Evolutionary conservation across 2,888 invertebrate genomes (phyloP).

Genomic region (Euspilapteryx auroguttella): DNA sequence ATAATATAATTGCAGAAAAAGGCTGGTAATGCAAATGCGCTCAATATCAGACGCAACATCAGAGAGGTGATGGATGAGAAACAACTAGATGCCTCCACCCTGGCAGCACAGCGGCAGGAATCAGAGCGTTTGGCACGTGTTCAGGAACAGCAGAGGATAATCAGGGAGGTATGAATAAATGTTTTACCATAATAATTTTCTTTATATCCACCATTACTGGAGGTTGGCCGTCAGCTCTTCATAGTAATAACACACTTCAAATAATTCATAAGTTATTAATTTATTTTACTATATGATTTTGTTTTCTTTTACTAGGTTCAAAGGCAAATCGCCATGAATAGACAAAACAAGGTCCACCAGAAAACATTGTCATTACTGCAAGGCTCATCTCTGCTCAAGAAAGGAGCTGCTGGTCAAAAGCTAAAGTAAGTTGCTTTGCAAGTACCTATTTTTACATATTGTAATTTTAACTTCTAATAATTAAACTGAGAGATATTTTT

Average conservation of each 20-base stretch:
- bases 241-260: too few relatives aligned
- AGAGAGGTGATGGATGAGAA: constrained; percentile 93
- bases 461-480: too few relatives aligned
- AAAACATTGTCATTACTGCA: constrained; percentile 73
- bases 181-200: background rate
- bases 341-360: constrained; percentile 70
- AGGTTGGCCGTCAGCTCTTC: background rate
- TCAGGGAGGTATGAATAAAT: constrained; percentile 63
- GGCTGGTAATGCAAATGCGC: constrained; percentile 28
- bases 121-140: constrained; percentile 83
- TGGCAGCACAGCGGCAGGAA: constrained; percentile 91
- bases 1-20: constrained; percentile 52
- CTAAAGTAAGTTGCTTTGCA: constrained; percentile 29
- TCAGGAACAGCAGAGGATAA: constrained; percentile 82
- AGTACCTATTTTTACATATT: background rate
- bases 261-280: too few relatives aligned
- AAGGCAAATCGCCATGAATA: constrained; percentile 75
- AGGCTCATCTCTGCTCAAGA: constrained; percentile 60
- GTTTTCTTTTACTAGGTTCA: constrained; percentile 66
- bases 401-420: constrained; percentile 36
- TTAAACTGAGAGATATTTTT: too few relatives aligned
- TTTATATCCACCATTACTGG: background rate
- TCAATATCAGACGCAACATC: constrained; percentile 81
- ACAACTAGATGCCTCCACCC: constrained; percentile 88
- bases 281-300: too few relatives aligned